These are phyloP conservation scores for Hemicordylus capensis DNA, from an alignment of 2,113 vertebrate genomes.

Conservation along the genomic window DNA sequence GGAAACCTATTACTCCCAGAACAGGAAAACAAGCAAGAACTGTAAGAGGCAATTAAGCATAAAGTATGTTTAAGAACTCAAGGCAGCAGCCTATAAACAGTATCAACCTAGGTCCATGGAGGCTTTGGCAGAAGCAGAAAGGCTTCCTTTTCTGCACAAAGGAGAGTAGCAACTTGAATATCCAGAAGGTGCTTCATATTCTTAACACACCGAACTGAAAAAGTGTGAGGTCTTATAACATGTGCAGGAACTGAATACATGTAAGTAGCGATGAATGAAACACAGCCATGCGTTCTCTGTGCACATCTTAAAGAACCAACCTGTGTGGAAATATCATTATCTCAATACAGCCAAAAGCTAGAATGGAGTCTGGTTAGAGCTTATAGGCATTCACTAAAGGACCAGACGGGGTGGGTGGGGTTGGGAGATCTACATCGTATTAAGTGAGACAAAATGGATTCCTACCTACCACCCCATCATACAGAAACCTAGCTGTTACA, in stretches of 20 bases:
- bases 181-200: not conserved
- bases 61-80: conserved; percentile 9
- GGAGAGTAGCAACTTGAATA: not conserved
- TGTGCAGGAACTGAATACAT: not conserved
- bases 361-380: not conserved
- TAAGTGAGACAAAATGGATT: not conserved
- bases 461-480: too few species aligned
- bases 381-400: too few species aligned
- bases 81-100: not conserved
- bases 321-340: not conserved
- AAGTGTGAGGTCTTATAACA: not conserved
- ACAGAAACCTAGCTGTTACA: not conserved
- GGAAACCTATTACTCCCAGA: not conserved
- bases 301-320: not conserved
- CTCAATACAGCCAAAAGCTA: not conserved
- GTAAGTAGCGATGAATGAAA: not conserved
- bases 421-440: not conserved
- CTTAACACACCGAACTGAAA: not conserved
- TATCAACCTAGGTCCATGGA: not conserved
- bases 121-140: not conserved
- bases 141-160: not conserved
- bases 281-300: too few species aligned
- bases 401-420: not conserved
- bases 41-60: not conserved
- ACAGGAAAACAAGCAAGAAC: not conserved